Conservation (phyloP, 2,113 vertebrate species). For the Prunella himalayana region DNA sequence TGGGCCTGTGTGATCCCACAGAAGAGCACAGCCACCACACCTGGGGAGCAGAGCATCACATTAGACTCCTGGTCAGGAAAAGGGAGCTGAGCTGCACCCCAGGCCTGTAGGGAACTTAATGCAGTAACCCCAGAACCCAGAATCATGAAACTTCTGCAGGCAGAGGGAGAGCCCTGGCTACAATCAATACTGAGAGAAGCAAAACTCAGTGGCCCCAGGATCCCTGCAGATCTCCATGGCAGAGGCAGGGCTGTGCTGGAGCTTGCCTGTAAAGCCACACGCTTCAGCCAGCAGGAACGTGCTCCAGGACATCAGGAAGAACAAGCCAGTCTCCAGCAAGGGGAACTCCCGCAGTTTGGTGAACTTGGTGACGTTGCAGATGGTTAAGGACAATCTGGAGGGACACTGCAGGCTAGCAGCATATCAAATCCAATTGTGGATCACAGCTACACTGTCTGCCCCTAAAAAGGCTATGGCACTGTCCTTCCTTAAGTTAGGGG, state of each 20-base stretch:
- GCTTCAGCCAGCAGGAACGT: conserved; percentile 96
- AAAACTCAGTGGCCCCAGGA: background rate
- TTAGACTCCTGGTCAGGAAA: background rate
- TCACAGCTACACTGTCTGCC: background rate
- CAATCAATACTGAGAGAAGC: background rate
- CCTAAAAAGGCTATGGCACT: background rate
- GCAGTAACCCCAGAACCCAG: background rate
- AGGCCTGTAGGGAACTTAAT: background rate
- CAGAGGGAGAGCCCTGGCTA: background rate
- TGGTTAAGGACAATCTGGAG: conserved; percentile 63
- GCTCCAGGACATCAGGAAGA: conserved; percentile 99
- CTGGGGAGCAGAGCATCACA: conserved; percentile 62
- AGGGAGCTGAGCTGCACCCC: background rate
- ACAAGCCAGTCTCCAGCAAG: conserved; percentile 92
- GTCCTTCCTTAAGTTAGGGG: background rate
- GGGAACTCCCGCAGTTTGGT: conserved; percentile 95
- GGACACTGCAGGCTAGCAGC: background rate
- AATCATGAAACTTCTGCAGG: background rate
- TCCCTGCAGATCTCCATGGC: background rate
- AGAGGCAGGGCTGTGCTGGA: background rate
- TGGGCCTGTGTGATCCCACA: conserved; percentile 98
- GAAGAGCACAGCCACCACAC: conserved; percentile 95
- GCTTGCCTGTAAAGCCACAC: conserved; percentile 93
- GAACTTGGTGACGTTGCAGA: conserved; percentile 92
- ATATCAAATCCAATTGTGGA: background rate